These are phyloP conservation scores for Psittacula derbiana DNA, from an alignment of 2,797 vertebrate genomes.

Conservation along the genomic window DNA sequence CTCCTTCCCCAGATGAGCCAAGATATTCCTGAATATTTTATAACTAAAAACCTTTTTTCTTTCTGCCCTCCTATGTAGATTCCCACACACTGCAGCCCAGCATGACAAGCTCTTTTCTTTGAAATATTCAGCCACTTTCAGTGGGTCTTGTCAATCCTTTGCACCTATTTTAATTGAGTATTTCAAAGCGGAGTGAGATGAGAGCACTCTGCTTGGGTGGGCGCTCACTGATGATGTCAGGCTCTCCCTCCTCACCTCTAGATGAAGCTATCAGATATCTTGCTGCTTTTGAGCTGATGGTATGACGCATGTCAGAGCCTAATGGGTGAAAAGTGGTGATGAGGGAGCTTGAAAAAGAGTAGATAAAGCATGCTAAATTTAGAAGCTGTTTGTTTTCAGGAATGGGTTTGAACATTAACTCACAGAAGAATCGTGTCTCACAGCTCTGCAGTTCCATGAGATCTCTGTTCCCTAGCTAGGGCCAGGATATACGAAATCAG, in stretches of 20 bases:
- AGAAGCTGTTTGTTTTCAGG: slow-evolving; percentile 27
- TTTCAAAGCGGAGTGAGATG: slow-evolving; percentile 30
- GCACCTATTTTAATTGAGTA: slow-evolving; percentile 44
- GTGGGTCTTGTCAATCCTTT: slow-evolving; percentile 32
- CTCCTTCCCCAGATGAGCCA: slow-evolving; percentile 1
- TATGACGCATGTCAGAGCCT: background rate
- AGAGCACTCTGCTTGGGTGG: slow-evolving; percentile 35
- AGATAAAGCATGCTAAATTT: background rate
- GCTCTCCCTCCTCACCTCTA: background rate
- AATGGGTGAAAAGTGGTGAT: background rate
- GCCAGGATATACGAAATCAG: background rate
- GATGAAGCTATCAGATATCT: background rate
- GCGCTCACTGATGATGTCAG: background rate
- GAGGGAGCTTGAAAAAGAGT: background rate
- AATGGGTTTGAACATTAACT: background rate
- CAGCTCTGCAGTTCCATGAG: background rate
- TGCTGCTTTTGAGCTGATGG: background rate
- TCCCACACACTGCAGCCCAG: slow-evolving; percentile 16
- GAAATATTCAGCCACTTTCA: slow-evolving; percentile 31
- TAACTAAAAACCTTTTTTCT: slow-evolving; percentile 39
- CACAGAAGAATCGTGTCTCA: accelerated
- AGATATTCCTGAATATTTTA: slow-evolving; percentile 56
- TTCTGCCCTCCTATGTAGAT: slow-evolving; percentile 40
- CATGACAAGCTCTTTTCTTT: slow-evolving; percentile 19
- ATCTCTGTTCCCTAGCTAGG: background rate